phyloP scores from a whole-genome alignment of 92 coral and sea anemone species.

The Ricordea florida region DNA sequence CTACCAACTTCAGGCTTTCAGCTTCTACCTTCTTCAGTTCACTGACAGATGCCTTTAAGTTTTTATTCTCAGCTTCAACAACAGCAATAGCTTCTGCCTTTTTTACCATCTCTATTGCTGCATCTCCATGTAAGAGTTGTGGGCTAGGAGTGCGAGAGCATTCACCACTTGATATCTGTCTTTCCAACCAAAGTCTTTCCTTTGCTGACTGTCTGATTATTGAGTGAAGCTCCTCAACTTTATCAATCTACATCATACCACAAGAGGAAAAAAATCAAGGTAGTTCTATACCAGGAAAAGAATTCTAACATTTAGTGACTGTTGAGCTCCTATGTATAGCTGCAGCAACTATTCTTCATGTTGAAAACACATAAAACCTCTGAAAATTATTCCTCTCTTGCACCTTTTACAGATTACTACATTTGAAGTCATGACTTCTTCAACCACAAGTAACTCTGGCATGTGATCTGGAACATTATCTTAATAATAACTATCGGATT shows the following conservation, averaged over 20 bases:
- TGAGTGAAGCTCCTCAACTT: slow-evolving; percentile 81
- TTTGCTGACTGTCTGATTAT: slow-evolving; percentile 83
- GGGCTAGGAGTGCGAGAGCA: slow-evolving; percentile 64
- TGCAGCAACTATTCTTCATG: too few species aligned
- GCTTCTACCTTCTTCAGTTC: slow-evolving; percentile 56
- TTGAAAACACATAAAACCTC: too few species aligned
- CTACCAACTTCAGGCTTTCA: slow-evolving; percentile 65
- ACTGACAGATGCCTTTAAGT: slow-evolving; percentile 45
- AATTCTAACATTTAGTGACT: not conserved
- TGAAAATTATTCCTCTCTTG: too few species aligned
- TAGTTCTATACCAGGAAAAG: not conserved
- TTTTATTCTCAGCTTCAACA: slow-evolving; percentile 58
- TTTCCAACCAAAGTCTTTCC: slow-evolving; percentile 87
- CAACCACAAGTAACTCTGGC: too few species aligned
- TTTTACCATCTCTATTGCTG: slow-evolving; percentile 20
- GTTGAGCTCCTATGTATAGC: too few species aligned
- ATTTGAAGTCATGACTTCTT: too few species aligned
- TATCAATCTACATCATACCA: slow-evolving; percentile 80
- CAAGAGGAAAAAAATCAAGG: not conserved
- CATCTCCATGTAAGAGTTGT: slow-evolving; percentile 19
- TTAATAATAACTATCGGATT: too few species aligned
- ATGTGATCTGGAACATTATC: too few species aligned
- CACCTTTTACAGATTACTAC: too few species aligned
- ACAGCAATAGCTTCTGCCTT: slow-evolving; percentile 6
- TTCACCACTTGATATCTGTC: slow-evolving; percentile 67